Evolutionary conservation across 2,113 vertebrate genomes (phyloP).

Genomic region (Mobula birostris): DNA sequence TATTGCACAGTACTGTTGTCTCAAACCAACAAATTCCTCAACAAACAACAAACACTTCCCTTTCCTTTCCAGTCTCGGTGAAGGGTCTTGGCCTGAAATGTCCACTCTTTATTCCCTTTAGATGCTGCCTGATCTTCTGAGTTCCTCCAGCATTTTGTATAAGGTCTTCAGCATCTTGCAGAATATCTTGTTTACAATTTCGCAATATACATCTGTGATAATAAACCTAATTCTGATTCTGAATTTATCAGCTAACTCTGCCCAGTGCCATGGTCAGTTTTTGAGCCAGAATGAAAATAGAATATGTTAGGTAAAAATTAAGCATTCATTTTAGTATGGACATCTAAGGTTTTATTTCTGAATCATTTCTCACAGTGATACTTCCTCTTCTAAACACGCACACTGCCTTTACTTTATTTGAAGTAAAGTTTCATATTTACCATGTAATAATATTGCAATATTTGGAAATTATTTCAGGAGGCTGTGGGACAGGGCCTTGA

Average conservation of each 20-base stretch:
- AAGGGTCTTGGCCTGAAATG: no score
- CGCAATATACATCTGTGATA: no score
- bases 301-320: neutral
- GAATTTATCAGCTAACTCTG: neutral
- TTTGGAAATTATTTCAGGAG: neutral
- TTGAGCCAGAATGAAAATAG: neutral
- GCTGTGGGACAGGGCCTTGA: neutral
- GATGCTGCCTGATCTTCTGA: no score
- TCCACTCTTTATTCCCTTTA: no score
- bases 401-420: neutral
- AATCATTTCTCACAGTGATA: neutral
- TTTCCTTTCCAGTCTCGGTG: no score
- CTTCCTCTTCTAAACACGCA: neutral
- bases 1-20: no score
- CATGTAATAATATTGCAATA: neutral
- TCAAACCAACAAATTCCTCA: no score
- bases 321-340: neutral
- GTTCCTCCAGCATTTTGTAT: no score
- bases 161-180: no score
- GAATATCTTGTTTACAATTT: no score
- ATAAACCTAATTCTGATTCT: no score
- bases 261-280: neutral
- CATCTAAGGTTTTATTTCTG: neutral
- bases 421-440: neutral
- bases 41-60: no score